Evolutionary conservation across 2,888 invertebrate species (phyloP).

Genomic region (Crematogaster levior): DNA sequence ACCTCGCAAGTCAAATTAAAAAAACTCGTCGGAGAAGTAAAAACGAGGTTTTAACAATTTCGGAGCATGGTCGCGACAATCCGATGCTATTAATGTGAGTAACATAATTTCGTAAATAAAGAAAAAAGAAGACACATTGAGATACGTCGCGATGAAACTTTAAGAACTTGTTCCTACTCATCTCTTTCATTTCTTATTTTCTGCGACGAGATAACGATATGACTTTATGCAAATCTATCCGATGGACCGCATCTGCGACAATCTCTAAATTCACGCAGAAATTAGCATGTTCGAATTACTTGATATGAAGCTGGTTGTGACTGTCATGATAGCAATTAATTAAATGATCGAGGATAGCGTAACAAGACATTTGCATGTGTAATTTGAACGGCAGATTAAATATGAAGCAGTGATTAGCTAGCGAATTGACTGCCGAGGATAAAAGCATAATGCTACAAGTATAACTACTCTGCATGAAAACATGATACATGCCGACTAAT

Average conservation of each 20-base stretch:
- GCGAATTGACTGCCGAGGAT: constrained; percentile 18
- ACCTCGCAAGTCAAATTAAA: background rate
- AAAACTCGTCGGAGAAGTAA: background rate
- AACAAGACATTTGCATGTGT: constrained; percentile 39
- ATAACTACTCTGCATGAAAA: background rate
- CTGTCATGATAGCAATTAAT: constrained; percentile 39
- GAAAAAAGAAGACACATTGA: background rate
- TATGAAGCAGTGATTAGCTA: constrained; percentile 27
- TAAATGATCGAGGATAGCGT: constrained; percentile 27
- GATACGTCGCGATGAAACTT: background rate
- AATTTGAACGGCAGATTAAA: constrained; percentile 28
- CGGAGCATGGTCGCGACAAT: too few relatives aligned
- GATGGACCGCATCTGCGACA: background rate
- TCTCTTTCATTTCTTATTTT: constrained; percentile 8
- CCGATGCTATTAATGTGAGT: too few relatives aligned
- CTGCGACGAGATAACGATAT: background rate
- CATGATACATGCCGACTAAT: background rate
- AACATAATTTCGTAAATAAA: constrained; percentile 2
- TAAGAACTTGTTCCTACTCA: background rate
- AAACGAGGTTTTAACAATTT: background rate
- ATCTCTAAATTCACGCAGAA: constrained; percentile 21
- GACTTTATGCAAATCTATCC: constrained; percentile 9
- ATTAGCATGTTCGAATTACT: constrained; percentile 29
- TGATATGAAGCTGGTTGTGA: background rate
- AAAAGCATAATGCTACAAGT: constrained; percentile 9